These are phyloP conservation scores for Phengaris alcon DNA, from an alignment of 2,888 invertebrate species.

Conservation along the genomic window DNA sequence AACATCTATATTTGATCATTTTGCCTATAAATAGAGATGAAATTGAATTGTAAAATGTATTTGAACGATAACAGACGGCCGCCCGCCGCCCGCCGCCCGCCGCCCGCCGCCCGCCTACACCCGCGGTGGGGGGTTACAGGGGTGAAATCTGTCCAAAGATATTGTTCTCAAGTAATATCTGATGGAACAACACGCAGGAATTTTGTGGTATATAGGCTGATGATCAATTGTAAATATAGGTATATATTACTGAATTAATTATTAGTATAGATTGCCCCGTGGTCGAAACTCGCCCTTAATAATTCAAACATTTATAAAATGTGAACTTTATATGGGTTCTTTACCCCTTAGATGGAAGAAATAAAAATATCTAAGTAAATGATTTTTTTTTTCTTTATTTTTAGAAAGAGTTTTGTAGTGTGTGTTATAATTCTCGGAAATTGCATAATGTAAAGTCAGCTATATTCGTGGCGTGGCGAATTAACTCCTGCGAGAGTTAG, in stretches of 20 bases:
- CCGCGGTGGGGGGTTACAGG: not conserved
- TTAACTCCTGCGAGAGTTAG: too few relatives aligned
- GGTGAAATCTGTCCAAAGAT: not conserved
- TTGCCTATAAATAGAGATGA: constrained; percentile 2
- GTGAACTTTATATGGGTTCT: too few relatives aligned
- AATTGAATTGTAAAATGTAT: constrained; percentile 9
- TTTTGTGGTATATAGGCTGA: not conserved
- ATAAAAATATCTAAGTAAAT: too few relatives aligned
- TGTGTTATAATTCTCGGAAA: too few relatives aligned
- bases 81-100: too few relatives aligned
- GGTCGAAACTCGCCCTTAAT: too few relatives aligned
- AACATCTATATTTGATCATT: constrained; percentile 2
- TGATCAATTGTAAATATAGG: not conserved
- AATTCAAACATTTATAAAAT: too few relatives aligned
- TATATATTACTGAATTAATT: not conserved
- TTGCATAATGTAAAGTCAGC: too few relatives aligned
- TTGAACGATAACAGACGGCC: not conserved
- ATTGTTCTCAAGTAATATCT: not conserved
- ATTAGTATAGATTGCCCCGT: not conserved
- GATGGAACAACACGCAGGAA: not conserved
- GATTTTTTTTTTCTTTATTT: too few relatives aligned
- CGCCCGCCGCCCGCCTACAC: not conserved
- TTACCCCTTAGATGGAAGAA: too few relatives aligned
- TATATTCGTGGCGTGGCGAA: too few relatives aligned
- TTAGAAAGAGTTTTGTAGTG: too few relatives aligned